Conservation (phyloP, 1,140 invertebrate genomes). For the Popillia japonica region DNA sequence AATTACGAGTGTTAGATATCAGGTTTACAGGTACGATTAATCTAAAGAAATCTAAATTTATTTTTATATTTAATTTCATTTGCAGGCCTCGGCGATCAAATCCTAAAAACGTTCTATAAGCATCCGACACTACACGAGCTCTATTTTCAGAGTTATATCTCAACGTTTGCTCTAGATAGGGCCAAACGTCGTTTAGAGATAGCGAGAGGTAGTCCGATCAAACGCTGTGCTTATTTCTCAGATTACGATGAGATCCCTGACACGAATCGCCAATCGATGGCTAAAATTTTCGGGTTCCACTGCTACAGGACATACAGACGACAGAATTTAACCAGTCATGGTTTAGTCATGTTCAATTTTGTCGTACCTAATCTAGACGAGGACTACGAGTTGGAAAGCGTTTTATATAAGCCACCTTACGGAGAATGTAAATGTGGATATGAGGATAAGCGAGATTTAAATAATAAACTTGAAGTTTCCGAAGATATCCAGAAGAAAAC, state of each 20-base stretch:
- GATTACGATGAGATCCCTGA: slow-evolving; percentile 37
- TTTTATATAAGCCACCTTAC: slow-evolving; percentile 52
- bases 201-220: neutral
- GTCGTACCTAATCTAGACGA: neutral
- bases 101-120: slow-evolving; percentile 44
- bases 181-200: slow-evolving; percentile 26
- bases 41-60: slow-evolving; percentile 8
- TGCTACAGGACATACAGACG: neutral
- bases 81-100: slow-evolving; percentile 46
- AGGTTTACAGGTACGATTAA: slow-evolving; percentile 47
- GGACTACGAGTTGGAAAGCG: slow-evolving; percentile 41
- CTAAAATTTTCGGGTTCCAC: neutral
- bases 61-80: neutral
- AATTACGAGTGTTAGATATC: slow-evolving; percentile 51
- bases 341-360: neutral
- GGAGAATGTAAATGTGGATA: slow-evolving; percentile 50
- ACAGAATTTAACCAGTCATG: slow-evolving; percentile 8
- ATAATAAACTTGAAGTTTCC: neutral
- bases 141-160: slow-evolving; percentile 50
- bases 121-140: slow-evolving; percentile 43
- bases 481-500: slow-evolving; percentile 9
- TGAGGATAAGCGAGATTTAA: slow-evolving; percentile 36
- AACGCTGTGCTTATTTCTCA: slow-evolving; percentile 27
- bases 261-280: neutral
- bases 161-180: slow-evolving; percentile 36